phyloP scores from a whole-genome alignment of 1,140 invertebrate genomes.

The Scaptodrosophila lebanonensis region DNA sequence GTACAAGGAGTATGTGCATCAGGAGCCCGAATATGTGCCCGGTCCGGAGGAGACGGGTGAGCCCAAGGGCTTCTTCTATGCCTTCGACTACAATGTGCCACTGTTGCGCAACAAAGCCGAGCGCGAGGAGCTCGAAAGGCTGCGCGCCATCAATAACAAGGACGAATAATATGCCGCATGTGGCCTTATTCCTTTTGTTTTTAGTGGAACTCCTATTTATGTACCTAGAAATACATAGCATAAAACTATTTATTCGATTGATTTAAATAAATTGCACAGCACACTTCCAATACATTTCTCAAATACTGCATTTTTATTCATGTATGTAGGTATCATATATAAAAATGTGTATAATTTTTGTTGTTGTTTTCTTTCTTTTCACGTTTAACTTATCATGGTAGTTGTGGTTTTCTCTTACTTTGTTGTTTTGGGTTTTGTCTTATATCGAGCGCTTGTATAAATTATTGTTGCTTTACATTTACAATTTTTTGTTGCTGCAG shows the following conservation, averaged over 20 bases:
- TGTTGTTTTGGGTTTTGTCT: slow-evolving; percentile 18
- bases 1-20: slow-evolving; percentile 57
- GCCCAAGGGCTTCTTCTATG: slow-evolving; percentile 83
- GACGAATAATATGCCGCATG: slow-evolving; percentile 53
- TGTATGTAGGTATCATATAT: slow-evolving; percentile 42
- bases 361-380: slow-evolving; percentile 42
- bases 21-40: slow-evolving; percentile 64
- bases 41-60: slow-evolving; percentile 79
- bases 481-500: slow-evolving; percentile 27
- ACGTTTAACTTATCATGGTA: slow-evolving; percentile 32
- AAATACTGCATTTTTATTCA: too few relatives aligned
- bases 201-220: too few relatives aligned
- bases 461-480: slow-evolving; percentile 23
- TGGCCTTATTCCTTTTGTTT: too few relatives aligned
- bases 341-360: slow-evolving; percentile 43
- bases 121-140: slow-evolving; percentile 63
- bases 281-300: too few relatives aligned
- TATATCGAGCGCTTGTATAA: too few relatives aligned
- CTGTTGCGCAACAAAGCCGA: slow-evolving; percentile 71
- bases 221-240: too few relatives aligned
- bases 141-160: slow-evolving; percentile 65
- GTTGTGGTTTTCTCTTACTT: slow-evolving; percentile 20
- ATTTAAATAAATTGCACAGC: too few relatives aligned
- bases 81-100: slow-evolving; percentile 81
- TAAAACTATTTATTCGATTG: too few relatives aligned